Evolutionary conservation across 2,888 invertebrate species (phyloP).

Genomic region (Xylophagus ater): DNA sequence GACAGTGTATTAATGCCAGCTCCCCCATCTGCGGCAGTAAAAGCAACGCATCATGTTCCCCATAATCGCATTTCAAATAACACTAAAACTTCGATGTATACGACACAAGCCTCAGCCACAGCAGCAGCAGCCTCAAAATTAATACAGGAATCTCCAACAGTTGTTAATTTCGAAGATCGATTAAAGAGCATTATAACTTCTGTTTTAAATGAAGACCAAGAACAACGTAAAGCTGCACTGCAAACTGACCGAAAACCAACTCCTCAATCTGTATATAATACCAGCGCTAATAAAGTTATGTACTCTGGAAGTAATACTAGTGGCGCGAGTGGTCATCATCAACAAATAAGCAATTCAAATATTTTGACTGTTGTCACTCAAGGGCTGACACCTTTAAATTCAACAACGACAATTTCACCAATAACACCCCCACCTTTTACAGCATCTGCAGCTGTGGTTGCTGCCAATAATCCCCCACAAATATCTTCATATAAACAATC

Average conservation of each 20-base stretch:
- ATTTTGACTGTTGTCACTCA: constrained; percentile 36
- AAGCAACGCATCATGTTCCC: constrained; percentile 5
- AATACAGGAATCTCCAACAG: constrained; percentile 61
- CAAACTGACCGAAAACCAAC: constrained; percentile 17
- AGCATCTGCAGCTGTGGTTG: not conserved
- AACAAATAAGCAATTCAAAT: constrained; percentile 23
- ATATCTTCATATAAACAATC: constrained; percentile 12
- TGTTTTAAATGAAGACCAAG: constrained; percentile 75
- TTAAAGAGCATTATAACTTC: constrained; percentile 78
- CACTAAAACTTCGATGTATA: constrained; percentile 4
- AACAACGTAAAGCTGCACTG: constrained; percentile 36
- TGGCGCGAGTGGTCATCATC: constrained; percentile 33
- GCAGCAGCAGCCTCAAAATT: constrained; percentile 19
- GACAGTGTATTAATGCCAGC: constrained; percentile 39
- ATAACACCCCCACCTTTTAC: constrained; percentile 31
- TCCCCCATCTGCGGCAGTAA: constrained; percentile 22
- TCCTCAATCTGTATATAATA: no score
- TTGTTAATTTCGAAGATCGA: constrained; percentile 81
- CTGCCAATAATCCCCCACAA: constrained; percentile 18
- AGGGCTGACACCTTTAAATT: constrained; percentile 35
- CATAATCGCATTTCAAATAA: constrained; percentile 4
- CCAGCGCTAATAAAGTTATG: no score
- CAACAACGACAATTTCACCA: constrained; percentile 38
- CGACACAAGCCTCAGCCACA: constrained; percentile 6
- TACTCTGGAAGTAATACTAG: constrained; percentile 29